These are phyloP conservation scores for Marmota flaviventris DNA, from an alignment of 2,113 vertebrate genomes.

Conservation along the genomic window DNA sequence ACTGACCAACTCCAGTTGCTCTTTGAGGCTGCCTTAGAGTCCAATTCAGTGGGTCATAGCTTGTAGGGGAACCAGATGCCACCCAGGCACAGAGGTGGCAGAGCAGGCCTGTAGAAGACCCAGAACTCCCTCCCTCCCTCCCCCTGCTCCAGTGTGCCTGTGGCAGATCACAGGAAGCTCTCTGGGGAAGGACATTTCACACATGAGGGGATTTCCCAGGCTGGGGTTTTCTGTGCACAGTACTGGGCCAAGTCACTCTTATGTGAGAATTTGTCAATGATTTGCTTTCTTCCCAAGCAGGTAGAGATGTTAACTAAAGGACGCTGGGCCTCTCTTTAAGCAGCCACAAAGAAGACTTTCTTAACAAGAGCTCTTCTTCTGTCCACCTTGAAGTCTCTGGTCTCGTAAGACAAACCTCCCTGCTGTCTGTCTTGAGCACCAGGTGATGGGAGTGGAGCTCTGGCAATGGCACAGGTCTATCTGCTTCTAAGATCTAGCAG, in stretches of 20 bases:
- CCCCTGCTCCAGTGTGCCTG: background rate
- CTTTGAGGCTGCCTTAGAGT: background rate
- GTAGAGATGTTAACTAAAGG: slow-evolving; percentile 13
- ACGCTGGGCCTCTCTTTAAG: background rate
- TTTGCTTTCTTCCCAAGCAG: slow-evolving; percentile 56
- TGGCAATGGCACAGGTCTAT: accelerated
- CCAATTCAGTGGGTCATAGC: background rate
- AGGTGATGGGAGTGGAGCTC: background rate
- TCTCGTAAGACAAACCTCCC: background rate
- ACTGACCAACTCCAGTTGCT: background rate
- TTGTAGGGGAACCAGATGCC: background rate
- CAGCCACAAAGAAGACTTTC: background rate
- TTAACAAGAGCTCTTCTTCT: background rate
- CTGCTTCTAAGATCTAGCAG: background rate
- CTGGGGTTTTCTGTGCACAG: slow-evolving; percentile 28
- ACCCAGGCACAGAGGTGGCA: background rate
- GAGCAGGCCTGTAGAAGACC: background rate
- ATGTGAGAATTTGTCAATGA: background rate
- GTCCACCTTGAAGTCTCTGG: background rate
- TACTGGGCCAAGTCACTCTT: slow-evolving; percentile 52
- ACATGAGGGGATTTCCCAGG: slow-evolving; percentile 45
- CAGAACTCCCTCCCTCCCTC: background rate
- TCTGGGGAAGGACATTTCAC: slow-evolving; percentile 56
- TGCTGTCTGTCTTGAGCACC: background rate
- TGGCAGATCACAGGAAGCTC: background rate